Conservation (phyloP, 2,888 invertebrate genomes). For the Hyppa rectilinea region DNA sequence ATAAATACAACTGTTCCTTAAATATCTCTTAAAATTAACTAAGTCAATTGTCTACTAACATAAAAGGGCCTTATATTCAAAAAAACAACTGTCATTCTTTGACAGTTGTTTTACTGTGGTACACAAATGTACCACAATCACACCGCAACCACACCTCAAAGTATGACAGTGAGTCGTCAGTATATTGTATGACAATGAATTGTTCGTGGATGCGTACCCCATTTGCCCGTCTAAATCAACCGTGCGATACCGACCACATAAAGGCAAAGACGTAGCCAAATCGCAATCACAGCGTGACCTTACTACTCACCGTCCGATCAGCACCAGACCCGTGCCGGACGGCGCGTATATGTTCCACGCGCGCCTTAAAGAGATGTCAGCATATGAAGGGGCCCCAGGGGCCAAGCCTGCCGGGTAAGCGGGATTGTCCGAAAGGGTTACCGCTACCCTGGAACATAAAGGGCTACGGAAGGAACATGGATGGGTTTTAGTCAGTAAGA, state of each 20-base stretch:
- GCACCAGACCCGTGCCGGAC: no score
- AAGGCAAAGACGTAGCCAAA: neutral
- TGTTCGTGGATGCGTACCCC: neutral
- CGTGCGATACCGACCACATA: neutral
- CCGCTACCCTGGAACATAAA: no score
- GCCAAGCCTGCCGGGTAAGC: no score
- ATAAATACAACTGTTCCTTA: neutral
- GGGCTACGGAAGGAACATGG: no score
- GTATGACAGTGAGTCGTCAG: no score
- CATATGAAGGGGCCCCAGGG: no score
- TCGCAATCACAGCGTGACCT: neutral
- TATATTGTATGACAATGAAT: neutral
- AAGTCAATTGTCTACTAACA: neutral
- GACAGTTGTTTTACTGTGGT: neutral
- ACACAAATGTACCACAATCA: neutral
- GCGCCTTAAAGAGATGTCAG: no score
- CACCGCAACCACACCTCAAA: no score
- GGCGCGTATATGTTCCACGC: no score
- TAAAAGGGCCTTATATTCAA: neutral
- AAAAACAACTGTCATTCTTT: neutral
- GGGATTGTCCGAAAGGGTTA: no score
- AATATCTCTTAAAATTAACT: neutral
- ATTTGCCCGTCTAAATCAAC: neutral
- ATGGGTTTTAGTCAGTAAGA: no score
- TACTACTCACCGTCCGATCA: no score